Evolutionary conservation across 2,113 vertebrate genomes (phyloP), one percentile per base, ranked within the genome.

Genomic region (Cariama cristata): DNA sequence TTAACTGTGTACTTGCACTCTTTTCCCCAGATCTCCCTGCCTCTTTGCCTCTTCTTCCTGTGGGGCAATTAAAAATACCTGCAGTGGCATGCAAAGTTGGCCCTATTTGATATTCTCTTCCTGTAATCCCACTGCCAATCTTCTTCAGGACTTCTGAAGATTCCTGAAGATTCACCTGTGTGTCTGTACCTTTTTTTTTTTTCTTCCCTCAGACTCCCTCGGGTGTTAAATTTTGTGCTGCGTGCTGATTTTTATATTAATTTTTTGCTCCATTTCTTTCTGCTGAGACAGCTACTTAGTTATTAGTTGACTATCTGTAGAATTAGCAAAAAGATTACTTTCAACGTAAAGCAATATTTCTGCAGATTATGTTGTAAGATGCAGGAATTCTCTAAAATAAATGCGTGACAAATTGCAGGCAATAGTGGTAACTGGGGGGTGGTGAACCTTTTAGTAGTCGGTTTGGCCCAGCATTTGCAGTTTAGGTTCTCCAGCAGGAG

Each of bases 371-470:
- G 8, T 12, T 22, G 58, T 13, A 5, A 23, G 2, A 26, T 4
- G 5, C 15, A 49, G 45, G 13, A 8, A 32, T 6, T 17, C 3
- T 1, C 1, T 9, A 2, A 22, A 19, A n/a, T 4, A 2, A 11
- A 5, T 0, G 14, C 3, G 17, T 5, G n/a, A 35, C 27, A 32
- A 14, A 9, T 12, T 13, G 35, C 47, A 40, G 53, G 53, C 24
- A 20, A 0, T 10, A 18, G 19, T 0, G 12, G 0, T 44, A 68
- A 20, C 10, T 1, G 8, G 60, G 14, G 16, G 8, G 28, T 15
- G 2, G 3, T 1, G 22, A 49, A 18, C 5, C 1, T 38, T 10
- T 22, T 8, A 8, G 30, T 0, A 4, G 21, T 17, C 14, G 1
- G 16, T 47, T 49, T n/a, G 27, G 18, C 22, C 42, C 35, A 35